Evolutionary conservation across 2,113 vertebrate genomes (phyloP).

Genomic region (Hiodon alosoides): DNA sequence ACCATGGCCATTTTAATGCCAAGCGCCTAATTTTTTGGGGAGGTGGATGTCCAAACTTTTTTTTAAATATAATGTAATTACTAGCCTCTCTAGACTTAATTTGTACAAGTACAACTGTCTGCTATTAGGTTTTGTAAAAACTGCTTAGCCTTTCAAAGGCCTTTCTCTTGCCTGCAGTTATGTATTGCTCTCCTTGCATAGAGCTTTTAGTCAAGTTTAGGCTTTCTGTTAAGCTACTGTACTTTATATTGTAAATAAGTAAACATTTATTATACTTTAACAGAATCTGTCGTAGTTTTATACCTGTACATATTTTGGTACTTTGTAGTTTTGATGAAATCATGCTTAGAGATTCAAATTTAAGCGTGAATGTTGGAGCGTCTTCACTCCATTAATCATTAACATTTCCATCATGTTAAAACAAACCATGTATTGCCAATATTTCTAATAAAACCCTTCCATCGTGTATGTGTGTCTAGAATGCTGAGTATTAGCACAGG

Average conservation of each 20-base stretch:
- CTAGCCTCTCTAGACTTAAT: conserved; percentile 7
- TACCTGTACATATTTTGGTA: conserved; percentile 64
- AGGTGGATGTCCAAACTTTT: not conserved
- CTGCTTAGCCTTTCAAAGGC: not conserved
- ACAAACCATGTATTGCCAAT: conserved; percentile 16
- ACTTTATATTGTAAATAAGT: conserved; percentile 55
- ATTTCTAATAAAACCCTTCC: conserved; percentile 23
- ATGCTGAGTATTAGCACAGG: no score
- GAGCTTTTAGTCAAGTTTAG: conserved; percentile 26
- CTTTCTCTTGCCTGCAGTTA: not conserved
- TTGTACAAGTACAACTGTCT: conserved; percentile 12
- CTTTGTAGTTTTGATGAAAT: conserved; percentile 27
- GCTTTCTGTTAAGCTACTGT: conserved; percentile 35
- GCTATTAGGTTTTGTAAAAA: conserved; percentile 39
- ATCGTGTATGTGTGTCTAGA: not conserved
- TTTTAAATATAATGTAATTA: conserved; percentile 31
- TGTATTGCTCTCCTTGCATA: conserved; percentile 2
- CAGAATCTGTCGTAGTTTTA: conserved; percentile 44
- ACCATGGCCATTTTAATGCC: no score
- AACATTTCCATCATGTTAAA: conserved; percentile 3
- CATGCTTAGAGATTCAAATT: conserved; percentile 35
- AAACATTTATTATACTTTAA: conserved; percentile 50
- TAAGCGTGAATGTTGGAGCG: conserved; percentile 30
- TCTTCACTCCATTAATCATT: conserved; percentile 35
- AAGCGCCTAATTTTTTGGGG: no score